phyloP scores from a whole-genome alignment of 2,888 invertebrate genomes.

The Drosophila recens region DNA sequence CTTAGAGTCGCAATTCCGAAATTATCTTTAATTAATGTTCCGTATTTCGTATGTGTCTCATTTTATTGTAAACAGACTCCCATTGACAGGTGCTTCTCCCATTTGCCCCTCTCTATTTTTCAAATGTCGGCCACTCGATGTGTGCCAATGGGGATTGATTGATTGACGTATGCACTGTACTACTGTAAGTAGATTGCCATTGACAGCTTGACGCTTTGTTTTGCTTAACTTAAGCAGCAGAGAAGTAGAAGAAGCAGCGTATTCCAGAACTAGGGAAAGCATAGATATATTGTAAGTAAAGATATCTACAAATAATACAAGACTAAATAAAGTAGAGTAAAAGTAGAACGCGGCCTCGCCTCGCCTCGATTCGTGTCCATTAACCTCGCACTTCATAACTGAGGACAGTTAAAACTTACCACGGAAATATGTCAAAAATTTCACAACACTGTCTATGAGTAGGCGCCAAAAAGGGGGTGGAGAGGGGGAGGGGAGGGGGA shows the following conservation, averaged over 20 bases:
- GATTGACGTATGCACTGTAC: conserved; percentile 29
- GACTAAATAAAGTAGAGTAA: background rate
- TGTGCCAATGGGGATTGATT: conserved; percentile 41
- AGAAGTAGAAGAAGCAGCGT: background rate
- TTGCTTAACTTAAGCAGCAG: conserved; percentile 33
- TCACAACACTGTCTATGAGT: conserved; percentile 51
- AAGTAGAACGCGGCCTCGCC: conserved; percentile 5
- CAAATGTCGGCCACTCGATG: conserved; percentile 13
- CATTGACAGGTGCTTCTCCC: conserved; percentile 13
- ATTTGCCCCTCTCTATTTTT: background rate
- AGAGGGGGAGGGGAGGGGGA: background rate
- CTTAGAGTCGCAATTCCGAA: background rate
- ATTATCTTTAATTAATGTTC: background rate
- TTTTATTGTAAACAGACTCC: background rate
- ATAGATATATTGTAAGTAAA: background rate
- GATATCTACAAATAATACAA: background rate
- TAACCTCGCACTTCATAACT: conserved; percentile 57
- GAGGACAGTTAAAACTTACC: conserved; percentile 40
- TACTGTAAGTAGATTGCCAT: conserved; percentile 30
- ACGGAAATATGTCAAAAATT: conserved; percentile 71
- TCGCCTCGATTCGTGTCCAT: conserved; percentile 50
- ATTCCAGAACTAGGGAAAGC: conserved; percentile 18
- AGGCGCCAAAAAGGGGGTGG: background rate
- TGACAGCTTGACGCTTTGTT: conserved; percentile 64
- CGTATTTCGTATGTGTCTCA: background rate